Conservation (phyloP, 2,113 vertebrate species). For the Vicugna pacos region DNA sequence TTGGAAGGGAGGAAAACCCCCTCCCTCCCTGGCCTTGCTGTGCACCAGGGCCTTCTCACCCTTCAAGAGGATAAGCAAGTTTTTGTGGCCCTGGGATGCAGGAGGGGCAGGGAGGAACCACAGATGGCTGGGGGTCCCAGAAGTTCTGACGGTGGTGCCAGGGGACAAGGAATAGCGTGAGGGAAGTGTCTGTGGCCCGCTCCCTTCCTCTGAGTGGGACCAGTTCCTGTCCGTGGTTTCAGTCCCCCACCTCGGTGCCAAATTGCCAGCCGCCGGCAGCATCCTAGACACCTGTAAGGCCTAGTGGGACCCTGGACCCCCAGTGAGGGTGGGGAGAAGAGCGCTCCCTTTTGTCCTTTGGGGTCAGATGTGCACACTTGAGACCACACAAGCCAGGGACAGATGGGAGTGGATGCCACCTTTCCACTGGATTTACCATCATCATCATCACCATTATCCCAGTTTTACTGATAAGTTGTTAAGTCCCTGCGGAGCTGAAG, state of each 20-base stretch:
- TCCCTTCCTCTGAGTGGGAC: not conserved
- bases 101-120: not conserved
- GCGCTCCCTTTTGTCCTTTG: not conserved
- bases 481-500: not conserved
- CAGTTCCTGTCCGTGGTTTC: not conserved
- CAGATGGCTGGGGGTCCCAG: not conserved
- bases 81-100: not conserved
- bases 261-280: not conserved
- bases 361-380: not conserved
- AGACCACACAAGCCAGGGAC: not conserved
- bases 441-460: not conserved
- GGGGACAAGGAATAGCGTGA: not conserved
- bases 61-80: not conserved
- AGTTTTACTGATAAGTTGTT: not conserved
- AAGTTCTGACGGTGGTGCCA: not conserved
- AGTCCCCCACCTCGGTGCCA: not conserved
- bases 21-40: not conserved
- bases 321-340: rapidly evolving
- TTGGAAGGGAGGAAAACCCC: not conserved
- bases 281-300: not conserved
- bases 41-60: not conserved
- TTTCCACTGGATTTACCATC: not conserved
- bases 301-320: not conserved
- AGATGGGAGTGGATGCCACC: not conserved
- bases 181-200: not conserved